These are phyloP conservation scores for Acronicta psi DNA, from an alignment of 2,888 invertebrate genomes.

Conservation along the genomic window DNA sequence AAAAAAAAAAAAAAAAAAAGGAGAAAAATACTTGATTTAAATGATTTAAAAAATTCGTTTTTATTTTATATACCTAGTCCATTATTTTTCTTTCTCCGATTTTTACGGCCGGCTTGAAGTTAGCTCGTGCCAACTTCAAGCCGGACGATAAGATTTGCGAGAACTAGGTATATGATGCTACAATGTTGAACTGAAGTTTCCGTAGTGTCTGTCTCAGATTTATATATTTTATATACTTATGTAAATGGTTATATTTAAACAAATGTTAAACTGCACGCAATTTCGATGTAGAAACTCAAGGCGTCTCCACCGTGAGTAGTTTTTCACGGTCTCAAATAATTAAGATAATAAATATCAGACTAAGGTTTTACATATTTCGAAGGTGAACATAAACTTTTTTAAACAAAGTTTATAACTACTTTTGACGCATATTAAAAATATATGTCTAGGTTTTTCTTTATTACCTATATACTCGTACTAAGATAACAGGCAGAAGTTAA, in stretches of 20 bases:
- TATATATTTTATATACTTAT: not conserved
- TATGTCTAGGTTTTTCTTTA: not conserved
- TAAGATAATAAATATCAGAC: constrained; percentile 1
- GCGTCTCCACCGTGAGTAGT: not conserved
- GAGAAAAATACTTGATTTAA: too few species aligned
- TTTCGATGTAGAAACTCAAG: not conserved
- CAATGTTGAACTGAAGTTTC: constrained; percentile 8
- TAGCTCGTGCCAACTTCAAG: too few species aligned
- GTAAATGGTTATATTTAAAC: constrained; percentile 1
- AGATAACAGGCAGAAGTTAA: too few species aligned
- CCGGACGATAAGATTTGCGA: too few species aligned
- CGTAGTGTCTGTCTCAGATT: not conserved
- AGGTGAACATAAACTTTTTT: constrained; percentile 1
- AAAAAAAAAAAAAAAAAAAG: too few species aligned
- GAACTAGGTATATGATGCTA: constrained; percentile 17
- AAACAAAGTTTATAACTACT: not conserved
- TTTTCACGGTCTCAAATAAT: not conserved
- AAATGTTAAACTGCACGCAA: constrained; percentile 1
- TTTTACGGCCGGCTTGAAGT: too few species aligned
- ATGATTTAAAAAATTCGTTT: too few species aligned
- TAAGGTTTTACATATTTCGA: constrained; percentile 1
- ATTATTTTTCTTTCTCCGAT: too few species aligned
- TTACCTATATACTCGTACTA: not conserved
- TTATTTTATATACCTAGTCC: too few species aligned
- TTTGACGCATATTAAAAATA: not conserved